Evolutionary conservation across 2,797 vertebrate species (phyloP), one percentile per base, ranked within the genome.

Genomic region (Scleropages formosus): DNA sequence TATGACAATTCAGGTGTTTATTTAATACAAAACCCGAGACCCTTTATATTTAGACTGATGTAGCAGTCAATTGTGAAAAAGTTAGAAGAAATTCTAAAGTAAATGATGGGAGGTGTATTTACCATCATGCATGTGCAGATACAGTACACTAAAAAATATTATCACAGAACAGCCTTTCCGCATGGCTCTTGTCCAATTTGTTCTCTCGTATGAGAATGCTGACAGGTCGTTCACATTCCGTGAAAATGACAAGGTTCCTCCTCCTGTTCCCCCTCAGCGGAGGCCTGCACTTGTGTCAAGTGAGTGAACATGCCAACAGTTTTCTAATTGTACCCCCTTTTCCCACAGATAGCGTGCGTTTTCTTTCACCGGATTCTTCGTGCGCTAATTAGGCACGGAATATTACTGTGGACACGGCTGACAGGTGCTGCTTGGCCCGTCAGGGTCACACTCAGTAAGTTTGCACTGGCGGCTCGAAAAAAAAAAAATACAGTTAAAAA

Each of bases 351-450:
- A 84, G 87, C 87, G 90, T 90, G 91, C 92, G 90, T 31, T 93
- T 93, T 90, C 83, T 87, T 91, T 93, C 93, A 94, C 92, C 90
- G 91, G 94, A 94, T 96, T 98, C 95, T 94, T 95, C 91, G 87
- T 95, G 95, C 94, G 96, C 95, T 98, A 99, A 98, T 99, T 98
- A 98, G 94, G 90, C 91, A 93, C 90, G 93, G 94, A 95, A 95
- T 95, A 94, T 93, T 94, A 92, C 94, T 91, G 93, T 92, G 93
- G 94, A 93, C 94, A 93, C 94, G 95, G 94, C 96, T 95, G 98
- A 98, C 97, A 98, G 96, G 96, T 98, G 96, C 95, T 94, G 94
- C 93, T 47, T 94, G 95, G 95, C 95, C 93, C 96, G 93, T 94
- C 91, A 94, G 95, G 96, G 95, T 96, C 95, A 95, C 92, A 94